Percentiles rank a stretch among this genome's conserved stretches.
Conservation (phyloP, 2,113 vertebrate species). For the Chunga burmeisteri region DNA sequence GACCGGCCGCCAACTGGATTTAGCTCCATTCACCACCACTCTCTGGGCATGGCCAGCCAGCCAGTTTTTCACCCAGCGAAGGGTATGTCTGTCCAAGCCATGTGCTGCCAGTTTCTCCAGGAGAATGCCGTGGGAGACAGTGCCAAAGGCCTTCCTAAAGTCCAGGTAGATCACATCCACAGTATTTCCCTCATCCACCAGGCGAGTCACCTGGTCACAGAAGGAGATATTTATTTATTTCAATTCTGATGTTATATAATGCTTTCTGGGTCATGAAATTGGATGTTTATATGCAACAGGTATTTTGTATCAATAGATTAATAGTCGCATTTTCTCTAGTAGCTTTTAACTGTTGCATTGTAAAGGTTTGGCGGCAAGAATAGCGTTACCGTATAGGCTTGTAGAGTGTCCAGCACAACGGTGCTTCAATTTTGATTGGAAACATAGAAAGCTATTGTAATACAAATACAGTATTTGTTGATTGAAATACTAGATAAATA, state of each 20-base stretch:
- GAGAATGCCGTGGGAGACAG: too few species aligned
- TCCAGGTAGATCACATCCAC: too few species aligned
- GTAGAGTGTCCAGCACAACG: neutral
- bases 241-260: neutral
- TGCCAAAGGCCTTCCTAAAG: too few species aligned
- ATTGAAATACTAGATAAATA: constrained; percentile 32
- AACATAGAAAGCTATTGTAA: constrained; percentile 26
- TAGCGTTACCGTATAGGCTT: neutral
- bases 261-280: neutral
- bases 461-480: constrained; percentile 14
- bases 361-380: neutral
- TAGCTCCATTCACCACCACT: too few species aligned
- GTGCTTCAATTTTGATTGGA: neutral
- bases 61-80: too few species aligned
- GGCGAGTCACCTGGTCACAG: too few species aligned
- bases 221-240: neutral
- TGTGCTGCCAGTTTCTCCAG: too few species aligned
- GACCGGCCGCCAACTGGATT: too few species aligned
- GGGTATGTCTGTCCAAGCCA: too few species aligned
- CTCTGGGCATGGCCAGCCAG: too few species aligned
- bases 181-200: too few species aligned
- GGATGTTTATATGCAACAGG: neutral
- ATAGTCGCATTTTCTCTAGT: neutral
- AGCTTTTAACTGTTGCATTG: neutral
- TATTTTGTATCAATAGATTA: neutral